Evolutionary conservation across 2,797 vertebrate species (phyloP), one percentile per base, ranked within the genome.

Genomic region (Thamnophis elegans): DNA sequence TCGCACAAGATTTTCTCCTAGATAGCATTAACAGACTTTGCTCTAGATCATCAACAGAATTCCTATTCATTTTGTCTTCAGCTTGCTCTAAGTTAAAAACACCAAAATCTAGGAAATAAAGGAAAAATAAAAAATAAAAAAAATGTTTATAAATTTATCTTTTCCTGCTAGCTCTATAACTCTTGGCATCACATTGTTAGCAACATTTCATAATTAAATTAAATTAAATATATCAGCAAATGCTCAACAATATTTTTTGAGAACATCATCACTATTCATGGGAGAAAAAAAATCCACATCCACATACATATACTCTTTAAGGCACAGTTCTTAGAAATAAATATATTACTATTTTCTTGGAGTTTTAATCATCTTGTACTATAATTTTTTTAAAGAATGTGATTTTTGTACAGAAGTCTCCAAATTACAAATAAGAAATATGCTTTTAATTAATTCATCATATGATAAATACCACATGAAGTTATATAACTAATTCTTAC

Each of bases 11-110:
- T 93, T 96, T 98, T 6, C 96, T 94, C 96, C 98, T 98, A 0
- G 98, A 98, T 94, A 99, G 98, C 58, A 97, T 96, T 91, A 99
- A 98, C 90, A 99, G 97, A 89, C 97, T 98, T 97, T 98, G 98
- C 96, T 99, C 99, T 7, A 98, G 98, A 28, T 99, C 98, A 13
- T 99, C 98, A n/a, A 98, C 32, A 28, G 97, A 98, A 4, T 96
- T 97, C 0, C 92, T 92, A 25, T 99, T 98, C 1, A 88, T 0
- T 10, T 97, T 96, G 0, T 99, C 98, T 87, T 97, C 98, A 16
- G 96, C 97, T 3, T 95, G 96, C 95, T 98, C 98, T 68, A 98
- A 98, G 68, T 96, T 98, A 92, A 99, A 99, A 94, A 99, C 98
- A 1, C 98, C 99, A 94, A 99, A 99, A 97, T 99, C 99, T 99